phyloP scores from a whole-genome alignment of 1,140 invertebrate genomes.

The Drosophila micromelanica region DNA sequence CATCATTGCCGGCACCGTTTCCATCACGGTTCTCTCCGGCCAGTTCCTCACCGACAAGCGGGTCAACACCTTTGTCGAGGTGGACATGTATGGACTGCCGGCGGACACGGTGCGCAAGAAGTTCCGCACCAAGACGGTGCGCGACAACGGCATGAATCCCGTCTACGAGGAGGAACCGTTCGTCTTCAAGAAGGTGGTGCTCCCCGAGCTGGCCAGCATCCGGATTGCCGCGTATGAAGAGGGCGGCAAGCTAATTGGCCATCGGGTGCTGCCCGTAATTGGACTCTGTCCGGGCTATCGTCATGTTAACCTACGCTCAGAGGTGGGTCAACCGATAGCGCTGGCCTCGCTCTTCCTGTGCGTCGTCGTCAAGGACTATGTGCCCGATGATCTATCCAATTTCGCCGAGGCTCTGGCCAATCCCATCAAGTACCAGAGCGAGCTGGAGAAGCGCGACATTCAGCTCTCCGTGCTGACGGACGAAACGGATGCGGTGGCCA shows the following conservation, averaged over 20 bases:
- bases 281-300: conserved; percentile 97
- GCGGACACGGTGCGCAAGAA: conserved; percentile 99
- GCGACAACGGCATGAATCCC: conserved; percentile 98
- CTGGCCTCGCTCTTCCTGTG: conserved; percentile 96
- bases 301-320: conserved; percentile 94
- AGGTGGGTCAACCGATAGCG: conserved; percentile 96
- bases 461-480: conserved; percentile 96
- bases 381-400: conserved; percentile 96
- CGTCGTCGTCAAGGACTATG: conserved; percentile 98
- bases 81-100: conserved; percentile 99
- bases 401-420: conserved; percentile 98
- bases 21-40: conserved; percentile 94
- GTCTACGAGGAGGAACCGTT: conserved; percentile 98
- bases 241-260: conserved; percentile 96
- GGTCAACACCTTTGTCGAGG: conserved; percentile 98
- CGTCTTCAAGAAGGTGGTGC: conserved; percentile 99
- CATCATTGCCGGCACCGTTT: conserved; percentile 98
- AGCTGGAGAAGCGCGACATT: conserved; percentile 95
- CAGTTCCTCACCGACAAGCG: conserved; percentile 98
- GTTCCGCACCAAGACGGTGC: conserved; percentile 96
- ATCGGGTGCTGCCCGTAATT: conserved; percentile 97
- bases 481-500: conserved; percentile 87
- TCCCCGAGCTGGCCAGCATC: conserved; percentile 98
- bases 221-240: conserved; percentile 99
- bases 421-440: conserved; percentile 98